phyloP scores from a whole-genome alignment of 2,113 vertebrate species.

The Myocastor coypus region DNA sequence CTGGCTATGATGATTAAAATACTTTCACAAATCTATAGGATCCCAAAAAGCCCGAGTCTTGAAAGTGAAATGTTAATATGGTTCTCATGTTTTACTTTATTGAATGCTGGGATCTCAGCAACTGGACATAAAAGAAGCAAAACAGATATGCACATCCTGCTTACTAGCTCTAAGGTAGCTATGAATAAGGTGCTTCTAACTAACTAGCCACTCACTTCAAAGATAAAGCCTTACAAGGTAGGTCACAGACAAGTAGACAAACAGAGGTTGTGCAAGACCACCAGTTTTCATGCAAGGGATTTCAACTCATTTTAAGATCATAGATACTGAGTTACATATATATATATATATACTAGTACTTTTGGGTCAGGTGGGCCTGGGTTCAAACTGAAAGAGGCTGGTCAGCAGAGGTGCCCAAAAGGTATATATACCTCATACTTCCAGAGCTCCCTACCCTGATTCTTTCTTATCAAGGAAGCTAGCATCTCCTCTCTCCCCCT shows the following conservation, averaged over 20 bases:
- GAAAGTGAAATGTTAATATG: neutral
- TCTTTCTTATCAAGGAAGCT: neutral
- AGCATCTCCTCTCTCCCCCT: neutral
- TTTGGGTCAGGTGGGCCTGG: no score
- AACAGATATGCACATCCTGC: neutral
- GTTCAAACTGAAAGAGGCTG: no score
- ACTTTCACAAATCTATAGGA: no score
- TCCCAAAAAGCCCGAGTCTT: no score
- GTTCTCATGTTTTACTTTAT: conserved; percentile 5
- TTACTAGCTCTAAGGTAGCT: neutral
- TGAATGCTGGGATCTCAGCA: neutral
- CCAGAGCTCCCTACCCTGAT: neutral
- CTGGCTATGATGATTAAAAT: no score
- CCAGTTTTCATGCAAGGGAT: no score
- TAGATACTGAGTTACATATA: no score
- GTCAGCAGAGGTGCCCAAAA: no score
- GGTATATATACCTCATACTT: no score
- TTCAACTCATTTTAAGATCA: no score
- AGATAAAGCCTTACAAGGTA: neutral
- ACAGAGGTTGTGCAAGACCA: neutral
- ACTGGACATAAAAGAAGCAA: conserved; percentile 14
- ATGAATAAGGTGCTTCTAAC: neutral
- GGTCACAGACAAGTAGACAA: neutral
- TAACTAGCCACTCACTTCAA: neutral
- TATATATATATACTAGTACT: no score